These are phyloP conservation scores for Grapholita molesta DNA, from an alignment of 1,140 invertebrate species.

Conservation along the genomic window DNA sequence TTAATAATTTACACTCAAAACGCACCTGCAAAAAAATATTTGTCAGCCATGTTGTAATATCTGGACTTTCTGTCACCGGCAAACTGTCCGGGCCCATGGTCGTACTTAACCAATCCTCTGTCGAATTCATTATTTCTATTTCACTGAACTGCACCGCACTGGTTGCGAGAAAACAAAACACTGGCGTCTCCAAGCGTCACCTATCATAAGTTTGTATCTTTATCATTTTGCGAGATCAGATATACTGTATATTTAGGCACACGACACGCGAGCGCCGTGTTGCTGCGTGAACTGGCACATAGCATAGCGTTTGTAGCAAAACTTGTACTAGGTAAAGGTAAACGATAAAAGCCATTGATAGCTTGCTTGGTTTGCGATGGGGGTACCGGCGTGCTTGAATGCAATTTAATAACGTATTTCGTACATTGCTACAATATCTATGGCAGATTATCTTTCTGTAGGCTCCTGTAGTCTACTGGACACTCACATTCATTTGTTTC, in stretches of 20 bases:
- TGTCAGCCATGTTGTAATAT: constrained; percentile 46
- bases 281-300: not conserved
- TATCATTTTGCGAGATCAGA: constrained; percentile 12
- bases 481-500: too few species aligned
- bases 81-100: constrained; percentile 1
- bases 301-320: not conserved
- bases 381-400: not conserved
- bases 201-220: not conserved
- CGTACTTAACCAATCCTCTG: constrained; percentile 2
- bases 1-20: constrained; percentile 22
- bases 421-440: too few species aligned
- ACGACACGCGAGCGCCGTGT: not conserved
- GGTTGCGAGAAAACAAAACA: constrained; percentile 12
- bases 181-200: not conserved
- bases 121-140: constrained; percentile 1
- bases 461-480: too few species aligned
- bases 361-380: not conserved
- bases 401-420: not conserved
- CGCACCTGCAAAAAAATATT: constrained; percentile 52
- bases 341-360: not conserved
- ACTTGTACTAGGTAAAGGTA: constrained; percentile 2
- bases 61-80: constrained; percentile 25
- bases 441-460: too few species aligned
- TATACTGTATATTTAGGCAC: not conserved
- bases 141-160: not conserved